Percentiles rank a stretch among this genome's conserved stretches.
Conservation (phyloP, 2,888 invertebrate genomes). For the Rhaphigaster nebulosa region DNA sequence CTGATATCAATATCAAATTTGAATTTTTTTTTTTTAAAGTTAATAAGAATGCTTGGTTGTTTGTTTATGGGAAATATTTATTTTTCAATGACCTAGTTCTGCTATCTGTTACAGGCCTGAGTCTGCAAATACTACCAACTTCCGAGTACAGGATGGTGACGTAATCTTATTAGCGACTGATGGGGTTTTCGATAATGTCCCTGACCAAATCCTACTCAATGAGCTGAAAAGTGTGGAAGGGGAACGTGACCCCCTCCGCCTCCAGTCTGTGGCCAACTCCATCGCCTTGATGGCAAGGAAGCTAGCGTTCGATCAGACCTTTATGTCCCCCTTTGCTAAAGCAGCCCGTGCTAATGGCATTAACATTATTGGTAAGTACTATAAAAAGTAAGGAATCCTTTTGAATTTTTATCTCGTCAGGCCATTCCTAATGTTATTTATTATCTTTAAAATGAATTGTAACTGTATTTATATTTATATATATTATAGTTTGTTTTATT, state of each 20-base stretch:
- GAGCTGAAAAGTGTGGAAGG: conserved; percentile 84
- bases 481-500: too few species aligned
- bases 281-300: conserved; percentile 96
- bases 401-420: background rate
- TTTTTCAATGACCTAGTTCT: background rate
- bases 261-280: conserved; percentile 93
- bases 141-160: conserved; percentile 92
- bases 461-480: too few species aligned
- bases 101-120: conserved; percentile 78
- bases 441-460: too few species aligned
- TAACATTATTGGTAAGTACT: conserved; percentile 83
- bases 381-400: background rate
- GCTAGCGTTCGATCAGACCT: conserved; percentile 93
- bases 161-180: conserved; percentile 96
- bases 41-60: conserved; percentile 56
- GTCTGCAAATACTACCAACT: conserved; percentile 89
- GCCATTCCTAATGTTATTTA: too few species aligned
- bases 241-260: conserved; percentile 78
- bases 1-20: too few species aligned
- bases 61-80: background rate
- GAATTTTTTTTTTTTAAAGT: background rate
- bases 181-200: conserved; percentile 98
- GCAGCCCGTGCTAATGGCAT: conserved; percentile 95
- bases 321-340: conserved; percentile 95
- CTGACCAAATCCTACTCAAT: conserved; percentile 88